Conservation (phyloP, 2,888 invertebrate genomes). For the Tenthredo scrophulariae region DNA sequence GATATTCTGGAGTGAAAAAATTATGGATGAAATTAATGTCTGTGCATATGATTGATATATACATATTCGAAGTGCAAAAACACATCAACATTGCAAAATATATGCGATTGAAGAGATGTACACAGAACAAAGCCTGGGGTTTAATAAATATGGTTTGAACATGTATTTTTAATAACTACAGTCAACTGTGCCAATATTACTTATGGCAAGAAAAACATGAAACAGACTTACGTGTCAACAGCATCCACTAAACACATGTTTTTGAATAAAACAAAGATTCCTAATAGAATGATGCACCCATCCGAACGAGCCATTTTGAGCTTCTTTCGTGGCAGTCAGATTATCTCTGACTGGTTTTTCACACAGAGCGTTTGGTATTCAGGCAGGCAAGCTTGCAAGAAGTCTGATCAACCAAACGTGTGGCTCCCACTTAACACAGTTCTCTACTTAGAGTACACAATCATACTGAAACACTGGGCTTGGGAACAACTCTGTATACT, state of each 20-base stretch:
- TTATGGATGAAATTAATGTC: background rate
- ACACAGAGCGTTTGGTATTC: slow-evolving; percentile 61
- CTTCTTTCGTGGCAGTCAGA: slow-evolving; percentile 67
- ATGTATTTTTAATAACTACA: slow-evolving; percentile 10
- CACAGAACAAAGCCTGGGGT: background rate
- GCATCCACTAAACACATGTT: slow-evolving; percentile 17
- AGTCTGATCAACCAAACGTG: slow-evolving; percentile 68
- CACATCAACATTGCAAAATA: background rate
- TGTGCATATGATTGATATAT: background rate
- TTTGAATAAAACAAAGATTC: slow-evolving; percentile 39
- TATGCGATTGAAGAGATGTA: background rate
- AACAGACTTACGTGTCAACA: slow-evolving; percentile 28
- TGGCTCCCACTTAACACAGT: slow-evolving; percentile 69
- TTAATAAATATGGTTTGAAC: slow-evolving; percentile 17
- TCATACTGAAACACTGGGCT: slow-evolving; percentile 58
- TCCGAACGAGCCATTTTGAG: slow-evolving; percentile 66
- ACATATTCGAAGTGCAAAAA: background rate
- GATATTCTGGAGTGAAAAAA: background rate
- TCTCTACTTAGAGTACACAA: slow-evolving; percentile 61
- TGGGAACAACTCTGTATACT: slow-evolving; percentile 61
- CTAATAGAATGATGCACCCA: slow-evolving; percentile 42
- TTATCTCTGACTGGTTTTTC: slow-evolving; percentile 67
- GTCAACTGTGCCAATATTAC: slow-evolving; percentile 16
- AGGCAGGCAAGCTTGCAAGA: slow-evolving; percentile 69
- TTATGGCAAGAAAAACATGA: background rate